Evolutionary conservation across 1,140 invertebrate species (phyloP).

Genomic region (Alviniconcha marisindica): DNA sequence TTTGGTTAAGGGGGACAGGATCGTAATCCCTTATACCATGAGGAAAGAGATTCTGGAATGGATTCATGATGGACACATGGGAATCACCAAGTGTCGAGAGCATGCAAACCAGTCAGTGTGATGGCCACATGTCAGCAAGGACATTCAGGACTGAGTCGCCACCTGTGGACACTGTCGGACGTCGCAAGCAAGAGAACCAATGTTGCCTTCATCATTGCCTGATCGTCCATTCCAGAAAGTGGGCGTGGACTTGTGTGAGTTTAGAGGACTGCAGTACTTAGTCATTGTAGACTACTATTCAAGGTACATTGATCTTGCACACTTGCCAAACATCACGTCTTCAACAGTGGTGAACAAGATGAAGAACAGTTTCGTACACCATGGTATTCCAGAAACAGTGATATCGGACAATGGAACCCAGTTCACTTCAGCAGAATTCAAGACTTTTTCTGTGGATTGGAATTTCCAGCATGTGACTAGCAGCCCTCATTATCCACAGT

Average conservation of each 20-base stretch:
- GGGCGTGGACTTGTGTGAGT: constrained; percentile 43
- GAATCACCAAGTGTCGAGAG: constrained; percentile 55
- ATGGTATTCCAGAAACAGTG: constrained; percentile 70
- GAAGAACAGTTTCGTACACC: constrained; percentile 67
- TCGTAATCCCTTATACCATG: constrained; percentile 60
- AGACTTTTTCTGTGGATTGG: constrained; percentile 7
- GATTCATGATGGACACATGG: constrained; percentile 68
- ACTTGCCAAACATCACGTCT: constrained; percentile 34
- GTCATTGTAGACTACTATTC: constrained; percentile 52
- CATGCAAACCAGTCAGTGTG: constrained; percentile 43
- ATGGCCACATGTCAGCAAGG: constrained; percentile 52
- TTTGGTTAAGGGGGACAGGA: constrained; percentile 40
- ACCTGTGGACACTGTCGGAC: constrained; percentile 34
- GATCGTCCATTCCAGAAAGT: constrained; percentile 44
- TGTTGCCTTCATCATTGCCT: constrained; percentile 28
- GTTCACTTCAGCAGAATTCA: not conserved
- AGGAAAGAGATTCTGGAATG: constrained; percentile 61
- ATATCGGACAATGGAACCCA: not conserved
- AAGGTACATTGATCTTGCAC: constrained; percentile 45
- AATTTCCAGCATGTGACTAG: not conserved
- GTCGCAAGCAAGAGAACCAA: constrained; percentile 37
- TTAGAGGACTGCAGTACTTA: constrained; percentile 36
- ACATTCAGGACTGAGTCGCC: constrained; percentile 51
- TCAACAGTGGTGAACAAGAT: constrained; percentile 32
- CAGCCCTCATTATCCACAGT: constrained; percentile 21